Evolutionary conservation across 2,888 invertebrate species (phyloP), one percentile per base, ranked within the genome.

Genomic region (Buathra laborator): DNA sequence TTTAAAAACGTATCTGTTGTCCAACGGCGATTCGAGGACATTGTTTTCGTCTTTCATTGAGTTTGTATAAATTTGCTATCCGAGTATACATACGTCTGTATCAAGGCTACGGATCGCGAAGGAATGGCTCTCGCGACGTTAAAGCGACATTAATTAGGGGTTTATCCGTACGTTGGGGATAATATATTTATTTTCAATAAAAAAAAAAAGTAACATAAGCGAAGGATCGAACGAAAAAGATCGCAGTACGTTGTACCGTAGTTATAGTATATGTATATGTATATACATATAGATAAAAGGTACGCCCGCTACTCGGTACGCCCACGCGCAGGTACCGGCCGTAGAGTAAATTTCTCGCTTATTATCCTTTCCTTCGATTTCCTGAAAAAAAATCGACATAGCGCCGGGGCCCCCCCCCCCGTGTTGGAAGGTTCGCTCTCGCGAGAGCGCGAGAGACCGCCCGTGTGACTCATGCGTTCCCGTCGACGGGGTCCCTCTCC

Each of bases 291-390:
- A 24, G 24, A 68, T 44, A 83, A 51, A 79, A 79, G 85, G 82
- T 85, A 85, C 87, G 81, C 84, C 84, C 87, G 81, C 83, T 83
- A 81, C 76, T 66, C 83, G 67, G 71, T 87, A 85, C 86, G 85
- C 85, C 87, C 86, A 87, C 87, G 87, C 84, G 75, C 86, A 86
- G 88, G 88, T 89, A 90, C 90, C 90, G 89, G 89, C 90, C 90
- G 89, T 72, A 90, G 90, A 91, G 90, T 89, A 90, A 91, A 92
- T 92, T 92, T 92, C 92, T 92, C 91, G 92, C 93, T 93, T 92
- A 93, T 93, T 93, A 93, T 92, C 92, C 92, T 92, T 92, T 91
- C 92, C 92, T 92, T 91, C 90, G 91, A 91, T 91, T 91, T 91
- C 89, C 90, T 86, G 74, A 76, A 88, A 53, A 85, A 87, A 88